Evolutionary conservation across 2,113 vertebrate genomes (phyloP).

Genomic region (Mesitornis unicolor): DNA sequence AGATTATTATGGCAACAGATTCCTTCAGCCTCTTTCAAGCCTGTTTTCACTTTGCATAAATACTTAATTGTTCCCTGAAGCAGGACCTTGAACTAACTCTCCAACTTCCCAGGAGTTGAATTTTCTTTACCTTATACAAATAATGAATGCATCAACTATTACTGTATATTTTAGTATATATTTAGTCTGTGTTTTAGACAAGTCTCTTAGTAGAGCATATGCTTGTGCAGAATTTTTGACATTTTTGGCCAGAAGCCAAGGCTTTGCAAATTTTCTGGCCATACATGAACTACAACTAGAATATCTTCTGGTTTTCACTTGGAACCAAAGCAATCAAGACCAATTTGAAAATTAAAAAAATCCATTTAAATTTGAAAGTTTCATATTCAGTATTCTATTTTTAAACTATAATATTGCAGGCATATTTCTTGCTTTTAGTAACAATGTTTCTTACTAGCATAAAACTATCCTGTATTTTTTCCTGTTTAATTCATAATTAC

Average conservation of each 20-base stretch:
- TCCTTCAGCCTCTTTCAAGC: background rate
- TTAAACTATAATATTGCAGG: background rate
- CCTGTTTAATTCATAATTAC: background rate
- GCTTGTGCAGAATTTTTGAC: background rate
- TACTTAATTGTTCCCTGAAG: conserved; percentile 42
- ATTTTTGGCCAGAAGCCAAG: background rate
- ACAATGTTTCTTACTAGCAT: background rate
- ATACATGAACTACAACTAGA: background rate
- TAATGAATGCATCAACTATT: background rate
- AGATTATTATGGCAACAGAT: background rate
- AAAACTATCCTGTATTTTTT: background rate
- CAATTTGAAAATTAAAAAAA: background rate
- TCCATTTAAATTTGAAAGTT: background rate
- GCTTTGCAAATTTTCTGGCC: background rate
- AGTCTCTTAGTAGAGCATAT: background rate
- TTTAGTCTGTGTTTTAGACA: background rate
- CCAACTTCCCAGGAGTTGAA: background rate
- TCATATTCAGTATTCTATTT: background rate
- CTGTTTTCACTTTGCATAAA: background rate
- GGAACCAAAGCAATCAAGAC: background rate
- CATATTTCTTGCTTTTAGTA: background rate
- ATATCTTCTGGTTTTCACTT: background rate
- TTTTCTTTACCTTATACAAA: conserved; percentile 29
- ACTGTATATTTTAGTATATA: background rate
- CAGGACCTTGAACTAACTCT: conserved; percentile 19